Percentiles rank a stretch among this genome's conserved stretches.
Evolutionary conservation across 37 sponge, comb jelly and placozoan species (phyloP).

Genomic region (Chondrilla cf. caribensis): DNA sequence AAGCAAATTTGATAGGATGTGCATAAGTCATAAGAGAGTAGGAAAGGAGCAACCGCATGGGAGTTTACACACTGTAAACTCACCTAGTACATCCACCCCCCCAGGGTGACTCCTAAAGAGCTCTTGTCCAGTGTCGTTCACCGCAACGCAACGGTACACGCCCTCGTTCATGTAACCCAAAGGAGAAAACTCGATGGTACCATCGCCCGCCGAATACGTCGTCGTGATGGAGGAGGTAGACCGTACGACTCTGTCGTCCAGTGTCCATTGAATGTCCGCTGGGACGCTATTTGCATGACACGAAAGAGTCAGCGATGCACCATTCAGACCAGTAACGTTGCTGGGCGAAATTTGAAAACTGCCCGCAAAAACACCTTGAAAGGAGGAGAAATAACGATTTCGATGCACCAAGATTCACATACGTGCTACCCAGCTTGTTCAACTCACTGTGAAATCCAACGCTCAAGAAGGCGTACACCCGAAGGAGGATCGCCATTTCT

Average conservation of each 20-base stretch:
- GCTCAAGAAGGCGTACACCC: neutral
- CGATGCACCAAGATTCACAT: too few species aligned
- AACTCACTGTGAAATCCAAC: neutral
- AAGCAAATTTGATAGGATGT: too few species aligned
- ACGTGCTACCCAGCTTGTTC: neutral
- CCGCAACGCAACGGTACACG: conserved; percentile 41
- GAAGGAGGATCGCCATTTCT: conserved; percentile 15
- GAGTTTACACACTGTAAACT: too few species aligned
- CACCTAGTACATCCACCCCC: conserved; percentile 47
- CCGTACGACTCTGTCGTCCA: neutral
- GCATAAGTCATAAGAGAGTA: too few species aligned
- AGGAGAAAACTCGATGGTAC: neutral
- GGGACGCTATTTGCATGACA: conserved; percentile 1
- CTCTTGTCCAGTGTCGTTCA: neutral
- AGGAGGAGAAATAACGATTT: too few species aligned
- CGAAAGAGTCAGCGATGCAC: neutral
- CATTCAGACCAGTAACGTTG: conserved; percentile 19
- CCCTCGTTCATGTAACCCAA: conserved; percentile 23
- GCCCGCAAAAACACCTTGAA: too few species aligned
- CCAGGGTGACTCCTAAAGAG: conserved; percentile 29
- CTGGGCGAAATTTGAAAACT: neutral
- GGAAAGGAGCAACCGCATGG: too few species aligned
- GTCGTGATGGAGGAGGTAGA: neutral
- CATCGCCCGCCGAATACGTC: neutral
- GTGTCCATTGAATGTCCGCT: neutral